Base-by-base conservation (phyloP, 2,113 vertebrate genomes). In the Microcebus lehilahytsara region DNA sequence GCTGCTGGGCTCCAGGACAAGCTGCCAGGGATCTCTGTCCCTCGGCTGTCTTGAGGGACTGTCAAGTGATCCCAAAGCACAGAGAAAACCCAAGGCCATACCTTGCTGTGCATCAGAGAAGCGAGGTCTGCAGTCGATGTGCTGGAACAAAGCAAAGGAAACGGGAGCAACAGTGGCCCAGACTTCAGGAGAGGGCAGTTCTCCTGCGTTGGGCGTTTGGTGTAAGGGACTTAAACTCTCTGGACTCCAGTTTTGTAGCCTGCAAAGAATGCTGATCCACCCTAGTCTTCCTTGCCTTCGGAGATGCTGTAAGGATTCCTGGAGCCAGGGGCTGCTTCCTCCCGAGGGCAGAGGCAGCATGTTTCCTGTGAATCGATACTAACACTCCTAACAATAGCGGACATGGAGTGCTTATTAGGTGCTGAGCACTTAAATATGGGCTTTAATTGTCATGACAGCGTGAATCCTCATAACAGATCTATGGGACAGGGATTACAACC, bases 31-130 rank as follows among this genome's bases (percentile, higher is more conserved):
- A 3, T 85, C 89, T 69, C 60, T 75, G 19, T 56, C 77, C 95
- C 53, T 37, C 30, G 49, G 83, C 87, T 78, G 53, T 30, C 42
- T 37, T 9, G 56, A 86, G 56, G 69, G 83, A 74, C 60, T 89
- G 56, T 89, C 13, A 0, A 0, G 77, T 67, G 40, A 46, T 84
- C 81, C 78, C 95, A 89, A 92, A 93, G 90, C 69, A 81, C 62
- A 75, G 72, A 19, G 27, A 49, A 78, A 87, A 62, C 34, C 69
- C 83, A 8, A 67, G 37, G 95, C 86, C 98, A 98, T 99, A 99
- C 99, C 99, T 99, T 99, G 85, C 98, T 96, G 53, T 98, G 98
- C 97, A 98, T 98, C 62, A 99, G 96, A 60, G 99, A 98, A 79
- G 97, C 98, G 77, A 99, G 97, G 89, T 99, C 99, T 93, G 98